Base-by-base conservation (phyloP, 2,888 invertebrate species). In the Xanthorhoe spadicearia region DNA sequence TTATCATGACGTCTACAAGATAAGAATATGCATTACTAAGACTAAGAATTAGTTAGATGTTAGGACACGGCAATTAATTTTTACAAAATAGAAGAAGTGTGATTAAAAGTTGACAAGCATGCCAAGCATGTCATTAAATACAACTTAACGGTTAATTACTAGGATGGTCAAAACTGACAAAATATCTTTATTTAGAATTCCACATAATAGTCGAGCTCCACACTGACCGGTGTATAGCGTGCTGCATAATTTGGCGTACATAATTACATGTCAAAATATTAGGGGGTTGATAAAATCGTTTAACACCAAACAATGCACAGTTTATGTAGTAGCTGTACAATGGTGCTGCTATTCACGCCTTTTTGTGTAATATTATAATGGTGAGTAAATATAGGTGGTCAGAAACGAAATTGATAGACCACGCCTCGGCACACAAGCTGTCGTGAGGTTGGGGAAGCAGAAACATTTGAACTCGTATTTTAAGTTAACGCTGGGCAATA, bases 241-340 rank as follows among this genome's bases (percentile, higher is more conserved):
- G 71, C 73, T 61, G 66, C 46, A 64, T 69, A 70, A 73, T 73
- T 73, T 70, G 62, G 71, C 71, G 69, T 48, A 70, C 67, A 69
- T 73, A 71, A 73, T 73, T 67, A 64, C 69, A 64, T 70, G 70
- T 71, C 68, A 69, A 73, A 73, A 73, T 73, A 71, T 73, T 71
- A 71, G 71, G 69, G 66, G 70, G 62, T 67, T 65, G 70, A 73
- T 73, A 73, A 60, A 53, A 73, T 71, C 71, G 68, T 69, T 69
- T 71, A 68, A 63, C 68, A 72, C 74, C 68, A 61, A 69, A 73
- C 75, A 78, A 79, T 79, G 76, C 77, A 76, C 77, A 78, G 74
- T 59, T 63, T 51, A 58, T 51, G 19, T 28, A 53, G 58, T 66
- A 54, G 17, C 43, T 43, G 54, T 50, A 61, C 56, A 66, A 57